Percentiles rank a stretch among this genome's conserved stretches.
Evolutionary conservation across 2,113 vertebrate genomes (phyloP).

Genomic region (Lycaon pictus): DNA sequence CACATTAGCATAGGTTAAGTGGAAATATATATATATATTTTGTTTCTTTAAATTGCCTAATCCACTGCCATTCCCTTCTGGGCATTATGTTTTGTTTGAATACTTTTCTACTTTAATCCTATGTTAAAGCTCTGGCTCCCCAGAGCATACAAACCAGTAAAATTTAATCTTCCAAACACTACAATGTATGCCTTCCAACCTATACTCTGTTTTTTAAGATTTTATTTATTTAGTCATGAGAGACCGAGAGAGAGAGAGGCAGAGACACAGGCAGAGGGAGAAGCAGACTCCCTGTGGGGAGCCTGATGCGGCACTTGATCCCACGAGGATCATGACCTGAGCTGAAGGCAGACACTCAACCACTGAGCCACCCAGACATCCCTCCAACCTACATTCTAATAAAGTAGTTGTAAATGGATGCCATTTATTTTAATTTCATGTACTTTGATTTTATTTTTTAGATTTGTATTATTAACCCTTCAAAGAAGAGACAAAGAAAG

Average conservation of each 20-base stretch:
- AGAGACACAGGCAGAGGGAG: too few species aligned
- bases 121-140: not conserved
- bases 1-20: not conserved
- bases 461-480: slow-evolving; percentile 25
- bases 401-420: slow-evolving; percentile 42
- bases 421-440: slow-evolving; percentile 50
- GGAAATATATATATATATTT: slow-evolving; percentile 58
- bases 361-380: too few species aligned
- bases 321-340: too few species aligned
- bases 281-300: too few species aligned
- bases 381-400: not conserved
- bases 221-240: too few species aligned
- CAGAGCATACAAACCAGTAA: not conserved
- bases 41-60: slow-evolving; percentile 53
- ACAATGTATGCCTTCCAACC: not conserved
- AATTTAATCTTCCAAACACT: slow-evolving; percentile 43
- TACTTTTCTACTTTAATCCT: slow-evolving; percentile 2
- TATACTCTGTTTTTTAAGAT: not conserved
- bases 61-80: not conserved
- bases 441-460: slow-evolving; percentile 15
- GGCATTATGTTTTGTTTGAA: not conserved
- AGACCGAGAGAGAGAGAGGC: too few species aligned
- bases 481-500: not conserved
- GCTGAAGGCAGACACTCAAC: too few species aligned
- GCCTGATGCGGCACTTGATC: too few species aligned